A percentile compares a stretch with the other conserved stretches of the same genome.
Conservation (phyloP, 2,113 vertebrate species). For the Ploceus nigricollis region DNA sequence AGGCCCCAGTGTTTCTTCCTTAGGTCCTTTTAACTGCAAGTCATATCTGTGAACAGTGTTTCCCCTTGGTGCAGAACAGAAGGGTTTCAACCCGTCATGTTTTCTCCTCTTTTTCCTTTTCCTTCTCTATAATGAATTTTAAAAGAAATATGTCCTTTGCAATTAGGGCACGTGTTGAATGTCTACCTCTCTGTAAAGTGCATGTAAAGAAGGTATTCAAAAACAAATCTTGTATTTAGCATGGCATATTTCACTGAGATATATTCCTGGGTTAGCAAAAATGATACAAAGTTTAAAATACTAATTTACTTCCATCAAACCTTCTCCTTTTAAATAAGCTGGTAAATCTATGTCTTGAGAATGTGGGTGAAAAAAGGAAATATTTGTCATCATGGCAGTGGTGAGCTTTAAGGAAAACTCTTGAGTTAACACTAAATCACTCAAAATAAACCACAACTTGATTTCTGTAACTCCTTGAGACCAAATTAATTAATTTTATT, state of each 20-base stretch:
- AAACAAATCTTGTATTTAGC: not conserved
- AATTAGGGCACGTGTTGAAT: not conserved
- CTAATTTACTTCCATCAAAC: not conserved
- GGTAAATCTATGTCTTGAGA: not conserved
- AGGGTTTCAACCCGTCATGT: not conserved
- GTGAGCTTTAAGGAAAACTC: not conserved
- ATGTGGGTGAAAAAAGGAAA: not conserved
- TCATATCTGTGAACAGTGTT: not conserved
- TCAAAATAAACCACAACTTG: not conserved
- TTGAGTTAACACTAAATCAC: not conserved
- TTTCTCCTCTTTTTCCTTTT: not conserved
- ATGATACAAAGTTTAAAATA: not conserved
- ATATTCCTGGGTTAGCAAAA: not conserved
- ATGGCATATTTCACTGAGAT: not conserved
- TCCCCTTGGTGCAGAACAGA: not conserved
- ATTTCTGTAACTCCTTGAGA: slow-evolving; percentile 1
- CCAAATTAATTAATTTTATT: not conserved
- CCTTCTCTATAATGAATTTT: not conserved
- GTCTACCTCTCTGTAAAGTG: not conserved
- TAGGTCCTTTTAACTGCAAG: not conserved
- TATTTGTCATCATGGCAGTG: not conserved
- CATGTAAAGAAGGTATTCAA: not conserved
- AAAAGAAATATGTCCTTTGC: not conserved
- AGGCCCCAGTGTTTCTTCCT: not conserved
- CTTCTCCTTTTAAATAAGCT: not conserved